Evolutionary conservation across 2,797 vertebrate genomes (phyloP).

Genomic region (Brachymystax lenok): DNA sequence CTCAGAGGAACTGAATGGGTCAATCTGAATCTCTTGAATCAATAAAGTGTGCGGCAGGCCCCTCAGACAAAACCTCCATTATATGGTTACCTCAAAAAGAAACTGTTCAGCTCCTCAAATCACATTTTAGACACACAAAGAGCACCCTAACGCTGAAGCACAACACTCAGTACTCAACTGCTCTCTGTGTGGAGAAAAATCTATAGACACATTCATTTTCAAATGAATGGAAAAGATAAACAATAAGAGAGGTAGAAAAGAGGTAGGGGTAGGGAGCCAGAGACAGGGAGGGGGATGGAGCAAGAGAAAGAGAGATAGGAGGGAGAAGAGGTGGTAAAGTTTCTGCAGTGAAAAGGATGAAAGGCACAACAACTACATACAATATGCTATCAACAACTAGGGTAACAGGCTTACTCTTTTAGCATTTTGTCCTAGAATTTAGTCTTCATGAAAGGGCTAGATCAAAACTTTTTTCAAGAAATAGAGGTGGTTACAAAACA

Average conservation of each 20-base stretch:
- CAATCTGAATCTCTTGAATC: background rate
- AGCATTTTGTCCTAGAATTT: background rate
- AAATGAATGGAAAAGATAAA: slow-evolving; percentile 7
- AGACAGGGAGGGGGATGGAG: background rate
- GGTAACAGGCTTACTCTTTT: background rate
- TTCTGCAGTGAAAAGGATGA: background rate
- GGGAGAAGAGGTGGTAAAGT: background rate
- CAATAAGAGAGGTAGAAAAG: slow-evolving; percentile 2
- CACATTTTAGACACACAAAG: background rate
- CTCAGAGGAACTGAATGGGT: background rate
- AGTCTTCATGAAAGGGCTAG: background rate
- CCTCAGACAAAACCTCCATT: background rate
- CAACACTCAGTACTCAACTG: background rate
- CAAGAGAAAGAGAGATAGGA: background rate
- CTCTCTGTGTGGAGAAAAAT: background rate
- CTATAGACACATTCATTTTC: background rate
- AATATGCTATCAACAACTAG: background rate
- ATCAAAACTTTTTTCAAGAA: too few species aligned
- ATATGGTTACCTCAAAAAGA: background rate
- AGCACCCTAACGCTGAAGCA: background rate
- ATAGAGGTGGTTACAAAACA: too few species aligned
- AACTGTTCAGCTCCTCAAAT: background rate
- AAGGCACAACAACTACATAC: background rate
- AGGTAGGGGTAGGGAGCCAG: background rate
- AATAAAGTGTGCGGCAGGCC: background rate